phyloP scores from a whole-genome alignment of 2,888 invertebrate genomes.

The Heliconius hortense region DNA sequence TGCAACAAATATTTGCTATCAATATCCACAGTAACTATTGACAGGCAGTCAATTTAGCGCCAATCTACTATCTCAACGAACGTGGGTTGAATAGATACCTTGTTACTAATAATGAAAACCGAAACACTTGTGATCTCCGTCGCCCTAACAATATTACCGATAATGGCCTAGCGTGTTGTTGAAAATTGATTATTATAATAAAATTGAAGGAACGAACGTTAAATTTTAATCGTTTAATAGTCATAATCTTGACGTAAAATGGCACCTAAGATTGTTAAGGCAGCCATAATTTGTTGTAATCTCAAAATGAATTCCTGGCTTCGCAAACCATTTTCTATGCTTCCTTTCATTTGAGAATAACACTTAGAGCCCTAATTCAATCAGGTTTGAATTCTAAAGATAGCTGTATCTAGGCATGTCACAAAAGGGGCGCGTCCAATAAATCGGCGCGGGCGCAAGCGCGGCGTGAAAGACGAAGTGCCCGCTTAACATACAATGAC shows the following conservation, averaged over 20 bases:
- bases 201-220: constrained; percentile 32
- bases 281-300: constrained; percentile 32
- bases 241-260: constrained; percentile 39
- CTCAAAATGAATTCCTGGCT: constrained; percentile 25
- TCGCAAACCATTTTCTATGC: constrained; percentile 33
- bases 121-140: constrained; percentile 38
- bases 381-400: constrained; percentile 45
- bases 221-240: constrained; percentile 44
- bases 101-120: constrained; percentile 39
- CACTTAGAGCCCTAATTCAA: constrained; percentile 48
- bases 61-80: constrained; percentile 36
- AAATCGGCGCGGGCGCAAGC: constrained; percentile 68
- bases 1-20: constrained; percentile 15
- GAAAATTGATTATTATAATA: constrained; percentile 35
- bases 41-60: constrained; percentile 40
- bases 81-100: constrained; percentile 39
- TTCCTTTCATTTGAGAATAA: constrained; percentile 37
- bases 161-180: constrained; percentile 34
- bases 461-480: constrained; percentile 77
- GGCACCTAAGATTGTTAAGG: constrained; percentile 40
- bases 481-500: constrained; percentile 81
- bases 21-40: constrained; percentile 23
- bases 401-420: constrained; percentile 55
- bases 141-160: constrained; percentile 35
- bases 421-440: constrained; percentile 75